phyloP scores from a whole-genome alignment of 2,888 invertebrate species.

The Drosophila vallismaia region DNA sequence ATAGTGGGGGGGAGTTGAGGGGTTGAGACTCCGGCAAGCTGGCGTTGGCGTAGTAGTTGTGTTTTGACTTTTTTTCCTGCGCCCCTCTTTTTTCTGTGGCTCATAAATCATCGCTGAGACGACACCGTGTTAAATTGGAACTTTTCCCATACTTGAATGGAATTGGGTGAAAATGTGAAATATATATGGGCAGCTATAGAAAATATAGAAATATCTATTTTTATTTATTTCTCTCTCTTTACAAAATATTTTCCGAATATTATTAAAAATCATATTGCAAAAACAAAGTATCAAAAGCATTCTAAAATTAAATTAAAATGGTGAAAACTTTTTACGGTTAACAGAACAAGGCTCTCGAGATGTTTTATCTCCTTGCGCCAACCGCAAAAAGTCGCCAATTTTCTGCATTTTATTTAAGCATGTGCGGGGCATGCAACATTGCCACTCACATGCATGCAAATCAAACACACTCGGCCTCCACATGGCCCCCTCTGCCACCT shows the following conservation, averaged over 20 bases:
- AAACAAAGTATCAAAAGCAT: constrained; percentile 29
- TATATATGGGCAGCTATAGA: constrained; percentile 11
- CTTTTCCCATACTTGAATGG: constrained; percentile 79
- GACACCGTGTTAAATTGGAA: constrained; percentile 81
- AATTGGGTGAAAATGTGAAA: constrained; percentile 49
- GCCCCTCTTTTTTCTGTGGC: constrained; percentile 27
- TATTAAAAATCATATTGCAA: constrained; percentile 60
- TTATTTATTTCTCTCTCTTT: too few relatives aligned
- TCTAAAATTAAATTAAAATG: constrained; percentile 8
- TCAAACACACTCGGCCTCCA: constrained; percentile 21
- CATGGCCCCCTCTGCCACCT: background rate
- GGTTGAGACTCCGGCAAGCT: constrained; percentile 29
- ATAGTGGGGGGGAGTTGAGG: constrained; percentile 25
- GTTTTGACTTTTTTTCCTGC: constrained; percentile 62
- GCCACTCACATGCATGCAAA: constrained; percentile 37
- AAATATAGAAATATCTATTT: background rate
- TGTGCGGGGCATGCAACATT: constrained; percentile 38
- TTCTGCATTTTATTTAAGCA: constrained; percentile 33
- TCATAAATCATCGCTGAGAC: constrained; percentile 79
- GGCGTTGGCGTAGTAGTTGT: constrained; percentile 48
- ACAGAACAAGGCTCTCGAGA: constrained; percentile 7
- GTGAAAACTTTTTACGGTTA: background rate
- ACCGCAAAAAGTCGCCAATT: constrained; percentile 19
- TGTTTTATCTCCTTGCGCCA: constrained; percentile 5
- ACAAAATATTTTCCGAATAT: too few relatives aligned